phyloP scores from a whole-genome alignment of 2,888 invertebrate genomes.

The Drosophila nr. medialis region DNA sequence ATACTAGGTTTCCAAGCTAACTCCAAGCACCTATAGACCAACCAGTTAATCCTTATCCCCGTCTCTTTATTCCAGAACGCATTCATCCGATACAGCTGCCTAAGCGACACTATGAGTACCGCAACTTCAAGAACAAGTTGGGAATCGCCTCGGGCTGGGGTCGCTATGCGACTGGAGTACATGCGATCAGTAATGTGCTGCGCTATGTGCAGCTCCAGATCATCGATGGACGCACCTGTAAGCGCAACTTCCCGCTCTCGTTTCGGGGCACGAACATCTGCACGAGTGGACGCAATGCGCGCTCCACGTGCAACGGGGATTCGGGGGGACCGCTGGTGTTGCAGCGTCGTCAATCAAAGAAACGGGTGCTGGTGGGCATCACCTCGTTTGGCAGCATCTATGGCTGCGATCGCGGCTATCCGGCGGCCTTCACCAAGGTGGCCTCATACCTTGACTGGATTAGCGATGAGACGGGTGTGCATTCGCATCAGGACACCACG shows the following conservation, averaged over 20 bases:
- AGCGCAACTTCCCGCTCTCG: constrained; percentile 83
- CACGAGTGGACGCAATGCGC: constrained; percentile 81
- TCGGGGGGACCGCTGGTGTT: constrained; percentile 83
- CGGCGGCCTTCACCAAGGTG: constrained; percentile 83
- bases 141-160: constrained; percentile 86
- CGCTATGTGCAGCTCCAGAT: constrained; percentile 84
- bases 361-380: constrained; percentile 80
- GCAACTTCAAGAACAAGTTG: constrained; percentile 81
- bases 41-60: not conserved
- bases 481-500: constrained; percentile 70
- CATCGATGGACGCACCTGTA: constrained; percentile 83
- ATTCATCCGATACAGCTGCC: constrained; percentile 84
- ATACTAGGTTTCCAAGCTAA: not conserved
- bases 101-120: constrained; percentile 78
- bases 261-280: constrained; percentile 85
- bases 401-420: constrained; percentile 82
- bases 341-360: constrained; percentile 76
- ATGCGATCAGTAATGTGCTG: constrained; percentile 84
- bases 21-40: not conserved
- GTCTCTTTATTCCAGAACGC: constrained; percentile 73
- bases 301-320: constrained; percentile 85
- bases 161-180: constrained; percentile 82
- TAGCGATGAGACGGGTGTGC: constrained; percentile 79
- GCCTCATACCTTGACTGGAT: constrained; percentile 84
- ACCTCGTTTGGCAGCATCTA: constrained; percentile 84